phyloP scores from a whole-genome alignment of 2,113 vertebrate species.

The Athene noctua region DNA sequence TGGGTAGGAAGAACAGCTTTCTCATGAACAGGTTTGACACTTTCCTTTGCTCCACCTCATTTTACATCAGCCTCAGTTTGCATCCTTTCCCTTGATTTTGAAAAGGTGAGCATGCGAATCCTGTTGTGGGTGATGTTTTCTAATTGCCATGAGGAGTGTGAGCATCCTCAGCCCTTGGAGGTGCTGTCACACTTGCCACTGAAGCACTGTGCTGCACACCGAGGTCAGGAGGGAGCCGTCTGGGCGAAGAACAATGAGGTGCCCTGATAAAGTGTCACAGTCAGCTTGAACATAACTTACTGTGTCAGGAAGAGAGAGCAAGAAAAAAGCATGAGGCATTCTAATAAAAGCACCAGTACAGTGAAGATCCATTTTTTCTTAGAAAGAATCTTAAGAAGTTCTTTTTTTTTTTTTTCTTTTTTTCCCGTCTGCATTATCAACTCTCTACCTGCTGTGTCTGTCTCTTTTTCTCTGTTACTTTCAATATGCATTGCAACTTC shows the following conservation, averaged over 20 bases:
- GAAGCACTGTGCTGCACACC: fast-evolving
- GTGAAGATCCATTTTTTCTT: slow-evolving; percentile 54
- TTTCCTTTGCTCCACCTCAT: neutral
- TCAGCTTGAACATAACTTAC: slow-evolving; percentile 17
- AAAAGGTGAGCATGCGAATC: neutral
- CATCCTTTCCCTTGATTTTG: neutral
- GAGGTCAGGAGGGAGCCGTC: fast-evolving
- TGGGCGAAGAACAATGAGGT: neutral
- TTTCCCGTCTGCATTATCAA: slow-evolving; percentile 6
- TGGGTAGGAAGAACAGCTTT: neutral
- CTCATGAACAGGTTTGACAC: neutral
- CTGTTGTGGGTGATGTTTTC: neutral
- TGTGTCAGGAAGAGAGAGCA: slow-evolving; percentile 30
- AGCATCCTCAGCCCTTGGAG: neutral
- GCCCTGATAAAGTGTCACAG: neutral
- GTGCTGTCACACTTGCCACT: neutral
- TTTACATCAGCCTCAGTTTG: neutral
- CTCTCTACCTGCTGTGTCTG: slow-evolving; percentile 51
- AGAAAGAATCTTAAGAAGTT: slow-evolving; percentile 67
- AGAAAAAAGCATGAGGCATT: slow-evolving; percentile 14
- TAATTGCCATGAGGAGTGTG: fast-evolving
- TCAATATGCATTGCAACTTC: slow-evolving; percentile 63
- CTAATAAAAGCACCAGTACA: slow-evolving; percentile 60
- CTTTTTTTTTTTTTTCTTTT: neutral
- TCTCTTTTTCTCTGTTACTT: slow-evolving; percentile 48